phyloP scores from a whole-genome alignment of 2,888 invertebrate species.

The Carterocephalus palaemon region DNA sequence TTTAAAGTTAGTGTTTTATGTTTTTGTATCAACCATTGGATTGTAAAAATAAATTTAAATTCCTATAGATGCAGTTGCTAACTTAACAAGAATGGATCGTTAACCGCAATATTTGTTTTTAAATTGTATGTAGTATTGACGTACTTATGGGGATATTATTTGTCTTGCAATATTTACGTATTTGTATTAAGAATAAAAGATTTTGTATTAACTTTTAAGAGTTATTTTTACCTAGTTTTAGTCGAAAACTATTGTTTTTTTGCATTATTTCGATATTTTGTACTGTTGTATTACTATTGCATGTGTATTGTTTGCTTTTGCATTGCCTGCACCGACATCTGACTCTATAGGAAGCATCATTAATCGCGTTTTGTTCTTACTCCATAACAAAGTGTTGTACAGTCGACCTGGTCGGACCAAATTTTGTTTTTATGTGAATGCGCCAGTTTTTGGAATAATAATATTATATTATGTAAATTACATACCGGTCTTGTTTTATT shows the following conservation, averaged over 20 bases:
- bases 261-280: background rate
- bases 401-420: conserved; percentile 68
- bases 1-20: conserved; percentile 50
- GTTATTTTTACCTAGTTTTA: conserved; percentile 15
- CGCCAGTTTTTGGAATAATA: conserved; percentile 69
- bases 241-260: background rate
- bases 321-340: conserved; percentile 5
- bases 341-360: conserved; percentile 18
- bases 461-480: conserved; percentile 73
- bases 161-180: conserved; percentile 6
- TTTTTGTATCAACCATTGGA: conserved; percentile 40
- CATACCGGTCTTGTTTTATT: conserved; percentile 50
- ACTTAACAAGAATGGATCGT: too few relatives aligned
- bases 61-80: conserved; percentile 33
- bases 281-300: too few relatives aligned
- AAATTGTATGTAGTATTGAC: too few relatives aligned
- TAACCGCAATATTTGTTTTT: too few relatives aligned
- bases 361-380: conserved; percentile 13
- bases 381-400: conserved; percentile 48
- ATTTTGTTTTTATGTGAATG: conserved; percentile 64
- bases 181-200: background rate
- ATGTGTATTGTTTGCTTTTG: background rate
- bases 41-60: conserved; percentile 5
- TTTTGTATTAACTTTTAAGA: conserved; percentile 25
- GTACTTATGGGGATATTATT: too few relatives aligned